These are phyloP conservation scores for Gallinago stenura DNA, from an alignment of 2,797 vertebrate species.

Conservation along the genomic window DNA sequence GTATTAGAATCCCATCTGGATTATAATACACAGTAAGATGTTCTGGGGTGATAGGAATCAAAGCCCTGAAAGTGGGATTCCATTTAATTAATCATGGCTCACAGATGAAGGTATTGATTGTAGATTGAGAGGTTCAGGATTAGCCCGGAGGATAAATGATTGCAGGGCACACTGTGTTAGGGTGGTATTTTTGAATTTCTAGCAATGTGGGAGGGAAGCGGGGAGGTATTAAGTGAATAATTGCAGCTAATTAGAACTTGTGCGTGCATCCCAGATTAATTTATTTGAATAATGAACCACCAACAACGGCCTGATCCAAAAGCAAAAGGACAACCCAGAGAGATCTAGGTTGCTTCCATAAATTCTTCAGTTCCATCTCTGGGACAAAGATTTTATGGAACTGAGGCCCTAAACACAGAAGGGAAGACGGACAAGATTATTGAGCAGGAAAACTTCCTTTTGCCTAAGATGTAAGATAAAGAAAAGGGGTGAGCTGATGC, in stretches of 20 bases:
- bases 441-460: neutral
- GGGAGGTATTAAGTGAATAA: conserved; percentile 37
- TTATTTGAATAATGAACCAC: conserved; percentile 53
- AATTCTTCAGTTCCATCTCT: neutral
- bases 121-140: conserved; percentile 29
- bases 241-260: conserved; percentile 1
- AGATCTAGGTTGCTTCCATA: neutral
- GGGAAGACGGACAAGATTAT: neutral
- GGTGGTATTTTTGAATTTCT: conserved; percentile 25
- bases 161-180: neutral
- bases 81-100: conserved; percentile 61
- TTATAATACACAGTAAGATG: conserved; percentile 34
- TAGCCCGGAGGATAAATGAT: neutral
- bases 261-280: conserved; percentile 13
- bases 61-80: conserved; percentile 42
- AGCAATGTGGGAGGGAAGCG: neutral
- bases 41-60: conserved; percentile 63
- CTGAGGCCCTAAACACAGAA: neutral
- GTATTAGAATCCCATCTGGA: conserved; percentile 29
- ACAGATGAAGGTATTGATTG: conserved; percentile 53
- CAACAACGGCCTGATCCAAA: neutral
- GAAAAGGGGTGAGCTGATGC: neutral
- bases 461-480: neutral
- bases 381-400: neutral
- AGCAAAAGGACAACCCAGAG: neutral